A percentile compares a stretch with the other conserved stretches of the same genome.
phyloP scores from a whole-genome alignment of 2,888 invertebrate species.

The Tyria jacobaeae region DNA sequence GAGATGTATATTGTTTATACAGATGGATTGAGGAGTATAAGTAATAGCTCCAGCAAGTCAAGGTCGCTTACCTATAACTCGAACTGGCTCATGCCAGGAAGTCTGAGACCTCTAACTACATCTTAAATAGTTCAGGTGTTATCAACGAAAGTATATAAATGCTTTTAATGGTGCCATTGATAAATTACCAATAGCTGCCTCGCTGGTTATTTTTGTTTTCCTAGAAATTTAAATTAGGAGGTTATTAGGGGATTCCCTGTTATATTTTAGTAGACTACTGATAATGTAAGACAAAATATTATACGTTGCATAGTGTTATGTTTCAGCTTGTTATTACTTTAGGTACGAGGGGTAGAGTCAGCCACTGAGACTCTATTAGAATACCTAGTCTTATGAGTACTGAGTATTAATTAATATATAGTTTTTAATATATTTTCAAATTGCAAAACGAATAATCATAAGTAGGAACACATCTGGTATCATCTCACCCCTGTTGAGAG shows the following conservation, averaged over 20 bases:
- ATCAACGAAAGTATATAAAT: neutral
- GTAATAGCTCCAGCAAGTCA: too few species aligned
- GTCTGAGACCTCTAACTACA: too few species aligned
- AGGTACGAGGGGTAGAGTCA: neutral
- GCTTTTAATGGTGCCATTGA: constrained; percentile 1
- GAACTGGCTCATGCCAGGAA: too few species aligned
- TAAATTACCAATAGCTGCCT: neutral
- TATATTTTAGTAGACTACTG: neutral
- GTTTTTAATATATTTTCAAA: too few species aligned
- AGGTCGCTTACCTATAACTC: too few species aligned
- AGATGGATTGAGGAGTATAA: too few species aligned
- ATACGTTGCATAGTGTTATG: neutral
- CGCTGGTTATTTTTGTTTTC: neutral
- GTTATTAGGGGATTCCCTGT: neutral
- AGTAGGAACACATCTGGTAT: too few species aligned
- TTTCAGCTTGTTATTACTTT: neutral
- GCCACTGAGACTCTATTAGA: neutral
- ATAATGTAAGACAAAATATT: neutral
- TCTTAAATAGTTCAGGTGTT: constrained; percentile 14
- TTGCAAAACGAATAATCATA: too few species aligned
- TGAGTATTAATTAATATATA: too few species aligned
- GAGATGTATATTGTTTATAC: too few species aligned
- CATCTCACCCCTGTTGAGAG: too few species aligned
- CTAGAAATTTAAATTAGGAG: neutral
- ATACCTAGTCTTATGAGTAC: neutral